Evolutionary conservation across 1,140 invertebrate species (phyloP).

Genomic region (Drosophila micromelanica): DNA sequence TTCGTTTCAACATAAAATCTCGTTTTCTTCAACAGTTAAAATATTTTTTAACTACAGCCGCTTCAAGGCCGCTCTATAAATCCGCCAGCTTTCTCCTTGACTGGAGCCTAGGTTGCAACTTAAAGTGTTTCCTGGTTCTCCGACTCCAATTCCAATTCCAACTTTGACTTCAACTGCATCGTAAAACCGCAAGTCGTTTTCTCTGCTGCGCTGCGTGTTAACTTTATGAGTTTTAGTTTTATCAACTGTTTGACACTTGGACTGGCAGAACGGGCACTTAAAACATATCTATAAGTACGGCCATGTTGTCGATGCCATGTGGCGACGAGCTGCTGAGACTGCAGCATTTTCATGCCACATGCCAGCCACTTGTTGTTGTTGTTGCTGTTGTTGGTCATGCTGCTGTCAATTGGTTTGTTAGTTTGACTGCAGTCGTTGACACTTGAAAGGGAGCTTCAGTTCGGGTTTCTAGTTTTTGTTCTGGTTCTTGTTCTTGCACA

Average conservation of each 20-base stretch:
- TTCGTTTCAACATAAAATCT: no score
- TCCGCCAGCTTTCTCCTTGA: slow-evolving; percentile 2
- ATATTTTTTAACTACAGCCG: neutral
- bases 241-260: slow-evolving; percentile 69
- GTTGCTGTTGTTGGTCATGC: slow-evolving; percentile 32
- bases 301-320: slow-evolving; percentile 53
- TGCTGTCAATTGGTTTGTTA: slow-evolving; percentile 75
- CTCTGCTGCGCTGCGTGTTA: slow-evolving; percentile 6
- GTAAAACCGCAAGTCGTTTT: neutral
- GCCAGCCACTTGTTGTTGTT: slow-evolving; percentile 29
- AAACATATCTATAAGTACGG: slow-evolving; percentile 49
- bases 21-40: neutral
- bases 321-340: slow-evolving; percentile 12
- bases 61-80: slow-evolving; percentile 33
- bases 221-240: slow-evolving; percentile 57
- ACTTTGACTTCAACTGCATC: neutral
- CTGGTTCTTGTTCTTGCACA: slow-evolving; percentile 38
- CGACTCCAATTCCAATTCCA: neutral
- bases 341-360: slow-evolving; percentile 44
- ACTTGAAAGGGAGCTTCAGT: slow-evolving; percentile 61
- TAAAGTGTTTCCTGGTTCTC: slow-evolving; percentile 32
- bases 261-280: slow-evolving; percentile 57
- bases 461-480: slow-evolving; percentile 26
- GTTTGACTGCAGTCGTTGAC: slow-evolving; percentile 73
- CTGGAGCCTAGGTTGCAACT: slow-evolving; percentile 7